Base-by-base conservation (phyloP, 2,888 invertebrate species). In the Idaea straminata region DNA sequence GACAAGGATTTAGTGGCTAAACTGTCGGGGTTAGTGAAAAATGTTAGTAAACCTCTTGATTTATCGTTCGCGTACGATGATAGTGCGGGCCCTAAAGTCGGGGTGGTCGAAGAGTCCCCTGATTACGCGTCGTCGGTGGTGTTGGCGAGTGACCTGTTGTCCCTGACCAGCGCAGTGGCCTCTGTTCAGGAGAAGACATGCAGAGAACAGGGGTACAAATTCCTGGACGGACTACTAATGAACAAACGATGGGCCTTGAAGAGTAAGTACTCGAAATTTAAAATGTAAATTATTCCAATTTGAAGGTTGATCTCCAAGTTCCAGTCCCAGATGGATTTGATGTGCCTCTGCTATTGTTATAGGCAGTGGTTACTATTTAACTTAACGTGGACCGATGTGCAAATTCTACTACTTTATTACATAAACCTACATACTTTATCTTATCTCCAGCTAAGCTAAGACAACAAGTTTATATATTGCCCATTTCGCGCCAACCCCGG, bases 161-260 rank as follows among this genome's bases (percentile, higher is more conserved):
- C 93, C 0, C 79, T 94, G 13, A 87, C 89, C 4, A 88, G 90
- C 75, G 93, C 93, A 35, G 84, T 94, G 58, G 86, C 89, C 10
- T 88, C 87, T 67, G 87, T 94, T 57, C 82, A 90, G 69, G 91
- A 92, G 64, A 82, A 83, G 47, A 74, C 82, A 1, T 94, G 94
- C 79, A 86, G 92, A 66, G 88, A 91, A 59, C 94, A 94, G 65
- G 93, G 92, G 0, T 87, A 88, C 69, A 82, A 84, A 64, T 91
- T 93, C 59, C 75, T 94, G 69, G 87, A 92, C 74, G 93, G 93
- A 65, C 79, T 94, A 66, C 83, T 91, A 13, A 78, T 83, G 77
- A 92, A 93, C 73, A 92, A 93, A 74, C 84, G 91, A 83, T 94
- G 94, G 94, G 94, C 94, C n/a, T 80, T 94, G 72, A 90, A 93